Base-by-base conservation (phyloP, 2,888 invertebrate genomes). In the Standfussiana lucernea region DNA sequence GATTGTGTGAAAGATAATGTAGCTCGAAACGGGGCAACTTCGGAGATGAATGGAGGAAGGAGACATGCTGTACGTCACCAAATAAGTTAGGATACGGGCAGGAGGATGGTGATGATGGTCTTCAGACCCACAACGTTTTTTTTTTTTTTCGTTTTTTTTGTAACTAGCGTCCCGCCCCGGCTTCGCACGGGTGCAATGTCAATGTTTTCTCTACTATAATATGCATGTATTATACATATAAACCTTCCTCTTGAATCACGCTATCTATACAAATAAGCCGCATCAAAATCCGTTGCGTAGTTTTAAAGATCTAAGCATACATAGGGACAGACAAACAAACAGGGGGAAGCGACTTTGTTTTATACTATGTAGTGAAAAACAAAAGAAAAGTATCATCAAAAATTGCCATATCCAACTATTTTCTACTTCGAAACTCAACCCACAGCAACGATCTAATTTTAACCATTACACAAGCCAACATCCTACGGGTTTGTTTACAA, bases 401-500 rank as follows among this genome's bases (percentile, higher is more conserved):
- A 2, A 59, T 32, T 59, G 35, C 74, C 86, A 21, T 32, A 77
- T 87, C 88, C 75, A 73, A 66, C 7, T 21, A 11, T 2, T 68
- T 64, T 42, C 15, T 53, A 28, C 13, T 56, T 21, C 66, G 7
- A 7, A 70, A 59, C 24, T 35, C 65, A 47, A 50, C 79, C 79
- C 37, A 80, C 64, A 83, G 42, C 8, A 65, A 24, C 28, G 77
- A 64, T 79, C 89, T 91, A 91, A 90, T 86, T 88, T 88, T 91
- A 91, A 86, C 86, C 82, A 85, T 84, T 86, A 86, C 90, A 85
- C 84, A 89, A 75, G 67, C 81, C 77, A 75, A 65, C 62, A 73
- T 83, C 84, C 76, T 65, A 82, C 77, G 75, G 76, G 78, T 88
- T 83, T 91, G 90, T 91, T 90, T 90, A 90, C 90, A 85, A 90